phyloP scores from a whole-genome alignment of 2,113 vertebrate species.

The Oreochromis niloticus region DNA sequence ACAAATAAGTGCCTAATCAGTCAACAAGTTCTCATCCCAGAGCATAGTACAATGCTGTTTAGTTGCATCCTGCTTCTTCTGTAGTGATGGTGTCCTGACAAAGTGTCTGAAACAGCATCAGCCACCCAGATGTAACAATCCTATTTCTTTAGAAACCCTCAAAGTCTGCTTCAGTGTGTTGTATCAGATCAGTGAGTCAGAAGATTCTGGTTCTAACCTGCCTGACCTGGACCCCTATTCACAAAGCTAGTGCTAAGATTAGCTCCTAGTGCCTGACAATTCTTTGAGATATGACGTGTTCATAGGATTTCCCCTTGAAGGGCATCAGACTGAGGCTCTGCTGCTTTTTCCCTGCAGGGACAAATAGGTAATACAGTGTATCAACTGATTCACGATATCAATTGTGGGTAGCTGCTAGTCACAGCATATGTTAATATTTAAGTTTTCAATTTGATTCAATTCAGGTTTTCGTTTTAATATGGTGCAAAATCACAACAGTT shows the following conservation, averaged over 20 bases:
- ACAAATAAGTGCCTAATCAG: neutral
- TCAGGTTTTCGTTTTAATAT: no score
- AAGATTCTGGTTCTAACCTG: neutral
- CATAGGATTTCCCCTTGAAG: neutral
- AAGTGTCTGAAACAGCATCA: neutral
- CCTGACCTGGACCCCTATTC: no score
- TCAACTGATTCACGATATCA: neutral
- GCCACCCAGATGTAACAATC: neutral
- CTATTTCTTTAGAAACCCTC: neutral
- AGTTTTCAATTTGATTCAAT: no score
- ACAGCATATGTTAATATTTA: no score
- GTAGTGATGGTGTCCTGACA: neutral
- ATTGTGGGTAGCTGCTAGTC: no score
- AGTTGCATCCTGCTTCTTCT: neutral
- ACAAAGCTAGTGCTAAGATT: neutral
- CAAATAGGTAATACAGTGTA: neutral
- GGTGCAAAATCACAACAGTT: no score
- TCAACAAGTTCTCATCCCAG: neutral
- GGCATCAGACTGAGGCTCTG: neutral
- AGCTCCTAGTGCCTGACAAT: neutral
- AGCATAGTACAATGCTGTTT: neutral
- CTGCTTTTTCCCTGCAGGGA: neutral
- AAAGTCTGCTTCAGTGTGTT: neutral
- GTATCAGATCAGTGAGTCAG: neutral
- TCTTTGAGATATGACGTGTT: neutral